Base-by-base conservation (phyloP, 2,888 invertebrate genomes). In the Aporophyla lueneburgensis region DNA sequence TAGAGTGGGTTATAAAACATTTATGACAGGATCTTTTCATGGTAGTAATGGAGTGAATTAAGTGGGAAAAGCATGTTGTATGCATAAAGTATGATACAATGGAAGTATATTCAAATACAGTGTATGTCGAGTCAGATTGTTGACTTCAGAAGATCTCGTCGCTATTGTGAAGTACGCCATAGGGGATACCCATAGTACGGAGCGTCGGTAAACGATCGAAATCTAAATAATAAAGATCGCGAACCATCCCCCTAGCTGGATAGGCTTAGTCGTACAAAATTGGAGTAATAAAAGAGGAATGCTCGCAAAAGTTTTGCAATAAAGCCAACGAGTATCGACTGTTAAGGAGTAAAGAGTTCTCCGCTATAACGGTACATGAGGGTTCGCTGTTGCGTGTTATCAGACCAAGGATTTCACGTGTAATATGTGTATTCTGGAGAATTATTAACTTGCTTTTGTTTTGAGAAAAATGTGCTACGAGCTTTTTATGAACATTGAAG, bases 251-350 rank as follows among this genome's bases (percentile, higher is more conserved):
- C 88, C 87, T 80, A 74, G 91, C 91, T 90, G 94, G 93, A 95
- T 95, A 94, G 96, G 96, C 96, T 96, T 95, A 95, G 93, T 93
- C 94, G 94, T 93, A 95, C 96, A 95, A 96, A 96, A 96, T 96
- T 96, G 96, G 95, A 93, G 96, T 96, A 96, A 96, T 96, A 96
- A 96, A 96, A 96, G 96, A 95, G 96, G 94, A 96, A 96, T 96
- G 96, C 95, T 93, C 93, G 94, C 93, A 93, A 96, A 96, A 96
- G 95, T 96, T 96, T 96, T 91, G 96, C 95, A 96, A 96, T 96
- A 96, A 96, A 96, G 93, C 93, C 94, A 93, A 95, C 95, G 94
- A 95, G 95, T 96, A 96, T 96, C 96, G 96, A 96, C 96, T 96
- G 96, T 94, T 95, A 95, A 96, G 96, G 93, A 96, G 96, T 94